phyloP scores from a whole-genome alignment of 2,797 vertebrate species.

The Rhadinocentrus ornatus region DNA sequence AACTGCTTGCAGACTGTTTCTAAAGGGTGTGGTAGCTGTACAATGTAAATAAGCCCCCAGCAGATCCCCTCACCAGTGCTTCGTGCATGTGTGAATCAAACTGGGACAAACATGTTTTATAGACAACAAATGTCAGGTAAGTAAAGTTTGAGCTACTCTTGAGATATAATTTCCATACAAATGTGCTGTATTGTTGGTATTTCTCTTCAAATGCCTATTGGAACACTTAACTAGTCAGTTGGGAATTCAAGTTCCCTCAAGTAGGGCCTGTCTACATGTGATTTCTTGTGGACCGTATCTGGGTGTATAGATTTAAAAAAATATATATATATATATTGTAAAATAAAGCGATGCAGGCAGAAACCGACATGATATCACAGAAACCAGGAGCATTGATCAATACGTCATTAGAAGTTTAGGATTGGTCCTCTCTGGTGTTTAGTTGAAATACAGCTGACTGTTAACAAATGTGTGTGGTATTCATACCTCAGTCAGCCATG shows the following conservation, averaged over 20 bases:
- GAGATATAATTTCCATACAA: slow-evolving; percentile 84
- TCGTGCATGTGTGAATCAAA: slow-evolving; percentile 86
- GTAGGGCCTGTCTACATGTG: slow-evolving; percentile 85
- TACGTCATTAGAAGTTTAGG: slow-evolving; percentile 77
- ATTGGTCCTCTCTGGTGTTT: slow-evolving; percentile 78
- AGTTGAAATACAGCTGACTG: slow-evolving; percentile 84
- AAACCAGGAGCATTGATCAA: slow-evolving; percentile 74
- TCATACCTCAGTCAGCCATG: slow-evolving; percentile 83
- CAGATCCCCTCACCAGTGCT: slow-evolving; percentile 83
- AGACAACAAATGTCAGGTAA: slow-evolving; percentile 88
- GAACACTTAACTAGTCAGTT: slow-evolving; percentile 80
- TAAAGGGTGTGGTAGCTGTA: slow-evolving; percentile 86
- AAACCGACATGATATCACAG: slow-evolving; percentile 76
- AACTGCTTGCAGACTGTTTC: slow-evolving; percentile 90
- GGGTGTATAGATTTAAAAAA: slow-evolving; percentile 83
- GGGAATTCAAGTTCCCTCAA: slow-evolving; percentile 74
- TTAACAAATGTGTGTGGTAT: slow-evolving; percentile 81
- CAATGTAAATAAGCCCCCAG: slow-evolving; percentile 85
- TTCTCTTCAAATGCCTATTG: slow-evolving; percentile 84
- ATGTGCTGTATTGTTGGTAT: slow-evolving; percentile 85
- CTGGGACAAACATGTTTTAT: slow-evolving; percentile 86
- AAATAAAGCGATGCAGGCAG: slow-evolving; percentile 76
- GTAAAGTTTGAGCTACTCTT: slow-evolving; percentile 84
- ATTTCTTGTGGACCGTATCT: slow-evolving; percentile 85
- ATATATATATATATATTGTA: slow-evolving; percentile 70